These are phyloP conservation scores for Heliconius himera DNA, from an alignment of 1,140 invertebrate genomes.

Conservation along the genomic window DNA sequence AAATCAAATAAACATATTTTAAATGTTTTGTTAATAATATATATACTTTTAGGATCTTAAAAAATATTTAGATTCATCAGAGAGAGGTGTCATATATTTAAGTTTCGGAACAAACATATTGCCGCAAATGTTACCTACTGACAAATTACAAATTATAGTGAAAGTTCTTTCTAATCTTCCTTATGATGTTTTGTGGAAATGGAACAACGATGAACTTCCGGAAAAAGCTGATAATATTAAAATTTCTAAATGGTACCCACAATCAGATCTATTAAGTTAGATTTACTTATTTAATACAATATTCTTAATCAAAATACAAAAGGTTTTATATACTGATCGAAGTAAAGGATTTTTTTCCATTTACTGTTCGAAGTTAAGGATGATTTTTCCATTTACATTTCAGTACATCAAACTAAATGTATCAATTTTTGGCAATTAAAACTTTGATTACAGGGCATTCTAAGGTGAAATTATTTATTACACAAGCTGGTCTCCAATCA, in stretches of 20 bases:
- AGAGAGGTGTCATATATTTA: slow-evolving; percentile 74
- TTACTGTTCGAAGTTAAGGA: too few species aligned
- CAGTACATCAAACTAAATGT: too few species aligned
- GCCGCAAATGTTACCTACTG: slow-evolving; percentile 61
- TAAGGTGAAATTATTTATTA: slow-evolving; percentile 47
- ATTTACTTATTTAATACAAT: neutral
- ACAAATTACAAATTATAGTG: slow-evolving; percentile 63
- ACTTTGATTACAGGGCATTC: slow-evolving; percentile 39
- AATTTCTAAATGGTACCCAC: slow-evolving; percentile 79
- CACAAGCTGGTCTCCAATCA: slow-evolving; percentile 46
- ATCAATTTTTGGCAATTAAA: too few species aligned
- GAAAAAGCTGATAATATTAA: slow-evolving; percentile 53
- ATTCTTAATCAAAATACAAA: neutral
- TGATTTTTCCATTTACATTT: too few species aligned
- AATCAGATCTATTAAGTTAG: slow-evolving; percentile 46
- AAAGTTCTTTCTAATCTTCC: slow-evolving; percentile 72
- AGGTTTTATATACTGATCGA: too few species aligned
- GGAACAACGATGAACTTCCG: slow-evolving; percentile 59
- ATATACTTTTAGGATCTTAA: slow-evolving; percentile 49
- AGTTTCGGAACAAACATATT: slow-evolving; percentile 80
- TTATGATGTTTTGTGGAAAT: slow-evolving; percentile 80
- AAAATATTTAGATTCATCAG: slow-evolving; percentile 47
- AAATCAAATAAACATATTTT: too few species aligned
- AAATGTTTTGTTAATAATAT: neutral
- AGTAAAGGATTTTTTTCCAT: too few species aligned